phyloP scores from a whole-genome alignment of 2,113 vertebrate species.

The Elephantulus edwardii region DNA sequence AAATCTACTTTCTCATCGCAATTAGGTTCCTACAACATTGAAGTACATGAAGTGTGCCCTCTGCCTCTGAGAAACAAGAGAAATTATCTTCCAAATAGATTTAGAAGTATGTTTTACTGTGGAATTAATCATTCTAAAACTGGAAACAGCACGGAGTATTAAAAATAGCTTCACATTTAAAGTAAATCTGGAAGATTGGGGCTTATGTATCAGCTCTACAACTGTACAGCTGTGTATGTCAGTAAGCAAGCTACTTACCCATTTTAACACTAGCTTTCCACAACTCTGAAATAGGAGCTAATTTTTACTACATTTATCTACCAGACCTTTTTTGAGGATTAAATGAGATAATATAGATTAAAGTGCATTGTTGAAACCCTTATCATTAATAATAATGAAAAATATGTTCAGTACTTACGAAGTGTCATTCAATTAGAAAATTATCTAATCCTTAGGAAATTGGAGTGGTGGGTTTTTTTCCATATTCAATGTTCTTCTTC shows the following conservation, averaged over 20 bases:
- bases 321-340: neutral
- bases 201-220: neutral
- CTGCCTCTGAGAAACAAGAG: neutral
- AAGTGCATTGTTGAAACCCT: neutral
- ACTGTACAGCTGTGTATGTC: neutral
- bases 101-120: slow-evolving; percentile 6
- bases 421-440: neutral
- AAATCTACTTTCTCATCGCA: neutral
- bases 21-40: neutral
- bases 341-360: neutral
- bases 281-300: neutral
- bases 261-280: neutral
- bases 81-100: neutral
- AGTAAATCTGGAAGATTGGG: neutral
- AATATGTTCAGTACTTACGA: neutral
- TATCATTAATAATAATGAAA: neutral
- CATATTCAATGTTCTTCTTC: neutral
- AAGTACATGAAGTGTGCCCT: neutral
- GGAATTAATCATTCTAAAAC: neutral
- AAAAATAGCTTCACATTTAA: slow-evolving; percentile 12
- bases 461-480: too few relatives aligned
- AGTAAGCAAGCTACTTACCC: neutral
- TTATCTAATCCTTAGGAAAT: neutral
- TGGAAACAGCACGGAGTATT: neutral
- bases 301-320: slow-evolving; percentile 15